These are phyloP conservation scores for Drosophila maculinotata DNA, from an alignment of 2,888 invertebrate species.

Conservation along the genomic window DNA sequence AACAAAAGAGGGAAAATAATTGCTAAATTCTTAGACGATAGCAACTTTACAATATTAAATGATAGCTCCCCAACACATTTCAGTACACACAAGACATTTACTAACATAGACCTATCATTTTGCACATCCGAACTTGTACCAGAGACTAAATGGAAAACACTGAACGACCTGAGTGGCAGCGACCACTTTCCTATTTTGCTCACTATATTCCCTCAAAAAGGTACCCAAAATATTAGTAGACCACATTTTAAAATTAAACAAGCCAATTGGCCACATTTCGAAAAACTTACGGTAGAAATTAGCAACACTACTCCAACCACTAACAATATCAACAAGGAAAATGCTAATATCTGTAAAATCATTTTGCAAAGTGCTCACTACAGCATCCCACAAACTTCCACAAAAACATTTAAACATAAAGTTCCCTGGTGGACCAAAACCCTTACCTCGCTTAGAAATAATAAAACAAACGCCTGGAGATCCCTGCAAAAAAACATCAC, in stretches of 20 bases:
- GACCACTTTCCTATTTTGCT: not conserved
- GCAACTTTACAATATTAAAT: slow-evolving; percentile 4
- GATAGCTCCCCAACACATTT: slow-evolving; percentile 4
- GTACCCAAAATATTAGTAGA: too few species aligned
- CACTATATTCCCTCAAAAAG: not conserved
- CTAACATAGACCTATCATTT: slow-evolving; percentile 4
- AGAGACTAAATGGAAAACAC: not conserved
- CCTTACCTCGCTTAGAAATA: not conserved
- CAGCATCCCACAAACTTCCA: not conserved
- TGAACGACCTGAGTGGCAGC: not conserved
- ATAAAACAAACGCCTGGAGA: not conserved
- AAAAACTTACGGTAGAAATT: too few species aligned
- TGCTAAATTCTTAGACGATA: too few species aligned
- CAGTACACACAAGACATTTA: slow-evolving; percentile 5
- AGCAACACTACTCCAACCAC: too few species aligned
- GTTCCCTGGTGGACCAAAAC: not conserved
- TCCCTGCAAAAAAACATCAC: not conserved
- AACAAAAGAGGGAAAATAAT: slow-evolving; percentile 1
- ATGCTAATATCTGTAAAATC: too few species aligned
- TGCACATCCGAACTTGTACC: not conserved
- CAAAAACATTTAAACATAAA: not conserved
- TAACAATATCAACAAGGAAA: too few species aligned
- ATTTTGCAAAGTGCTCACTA: too few species aligned
- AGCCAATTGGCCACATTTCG: too few species aligned
- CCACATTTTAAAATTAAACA: too few species aligned